Conservation (phyloP, 2,113 vertebrate genomes). For the Dendropsophus ebraccatus region DNA sequence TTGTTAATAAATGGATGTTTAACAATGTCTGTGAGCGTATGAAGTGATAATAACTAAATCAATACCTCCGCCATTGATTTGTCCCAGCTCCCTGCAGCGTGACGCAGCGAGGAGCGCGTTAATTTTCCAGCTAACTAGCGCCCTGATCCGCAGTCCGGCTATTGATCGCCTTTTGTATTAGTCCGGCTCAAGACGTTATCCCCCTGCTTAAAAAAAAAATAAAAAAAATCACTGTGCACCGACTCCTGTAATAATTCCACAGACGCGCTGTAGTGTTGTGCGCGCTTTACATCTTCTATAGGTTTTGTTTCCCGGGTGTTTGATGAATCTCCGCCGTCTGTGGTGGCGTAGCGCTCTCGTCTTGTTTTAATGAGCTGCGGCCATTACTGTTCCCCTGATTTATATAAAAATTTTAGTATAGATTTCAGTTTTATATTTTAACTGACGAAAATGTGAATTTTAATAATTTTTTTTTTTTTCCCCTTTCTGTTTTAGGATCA, state of each 20-base stretch:
- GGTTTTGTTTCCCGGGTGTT: background rate
- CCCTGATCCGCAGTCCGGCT: conserved; percentile 73
- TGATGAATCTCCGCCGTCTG: background rate
- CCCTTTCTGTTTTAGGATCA: conserved; percentile 80
- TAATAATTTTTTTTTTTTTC: background rate
- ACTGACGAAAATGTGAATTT: too few species aligned
- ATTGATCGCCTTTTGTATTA: conserved; percentile 75
- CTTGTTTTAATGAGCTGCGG: background rate
- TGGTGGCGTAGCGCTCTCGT: background rate
- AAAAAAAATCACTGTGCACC: conserved; percentile 1
- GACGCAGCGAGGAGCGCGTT: conserved; percentile 68
- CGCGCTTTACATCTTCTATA: background rate
- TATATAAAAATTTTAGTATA: too few species aligned
- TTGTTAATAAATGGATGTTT: conserved; percentile 78
- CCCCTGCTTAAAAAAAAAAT: conserved; percentile 66
- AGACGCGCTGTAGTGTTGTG: background rate
- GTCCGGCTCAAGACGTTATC: conserved; percentile 69
- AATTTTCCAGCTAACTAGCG: conserved; percentile 76
- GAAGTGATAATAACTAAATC: conserved; percentile 79
- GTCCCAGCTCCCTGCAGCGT: conserved; percentile 74
- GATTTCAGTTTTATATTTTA: too few species aligned
- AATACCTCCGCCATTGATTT: conserved; percentile 77
- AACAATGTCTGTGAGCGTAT: conserved; percentile 75
- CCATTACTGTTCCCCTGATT: background rate
- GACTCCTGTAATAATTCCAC: background rate